These are phyloP conservation scores for Heliopora coerulea DNA, from an alignment of 92 coral and sea anemone species.

Conservation along the genomic window DNA sequence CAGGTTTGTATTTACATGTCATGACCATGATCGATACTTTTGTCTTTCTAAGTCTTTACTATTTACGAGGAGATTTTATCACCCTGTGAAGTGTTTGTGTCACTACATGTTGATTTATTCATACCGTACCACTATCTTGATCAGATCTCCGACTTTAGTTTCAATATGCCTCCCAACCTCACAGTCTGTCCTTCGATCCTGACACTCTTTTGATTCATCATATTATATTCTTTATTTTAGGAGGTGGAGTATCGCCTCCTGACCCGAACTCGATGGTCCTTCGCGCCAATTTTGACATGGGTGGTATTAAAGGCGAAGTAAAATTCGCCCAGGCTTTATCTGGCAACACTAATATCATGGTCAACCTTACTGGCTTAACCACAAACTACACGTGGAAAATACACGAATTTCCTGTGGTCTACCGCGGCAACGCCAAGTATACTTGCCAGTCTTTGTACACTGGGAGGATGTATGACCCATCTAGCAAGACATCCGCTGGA, in stretches of 20 bases:
- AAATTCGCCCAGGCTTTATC: constrained; percentile 45
- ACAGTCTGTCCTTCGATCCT: background rate
- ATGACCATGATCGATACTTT: too few species aligned
- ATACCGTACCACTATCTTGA: too few species aligned
- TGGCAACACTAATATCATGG: constrained; percentile 56
- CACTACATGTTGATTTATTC: too few species aligned
- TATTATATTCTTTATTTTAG: background rate
- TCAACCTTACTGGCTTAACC: constrained; percentile 65
- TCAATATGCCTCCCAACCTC: too few species aligned
- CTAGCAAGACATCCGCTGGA: constrained; percentile 30
- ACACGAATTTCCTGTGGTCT: constrained; percentile 74
- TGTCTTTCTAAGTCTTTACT: too few species aligned
- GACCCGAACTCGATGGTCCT: constrained; percentile 18
- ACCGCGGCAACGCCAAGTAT: constrained; percentile 67
- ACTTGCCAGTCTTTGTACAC: constrained; percentile 62
- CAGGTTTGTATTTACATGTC: background rate
- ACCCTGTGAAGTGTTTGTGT: too few species aligned
- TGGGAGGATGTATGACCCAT: constrained; percentile 73
- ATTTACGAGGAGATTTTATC: too few species aligned
- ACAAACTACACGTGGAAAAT: constrained; percentile 66
- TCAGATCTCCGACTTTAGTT: too few species aligned
- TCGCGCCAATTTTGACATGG: constrained; percentile 82
- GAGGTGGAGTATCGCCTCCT: background rate
- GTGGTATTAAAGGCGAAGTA: constrained; percentile 72
- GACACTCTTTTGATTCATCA: background rate